Evolutionary conservation across 92 coral and sea anemone genomes (phyloP), one percentile per base, ranked within the genome.

Genomic region (Virgularia gustaviana): DNA sequence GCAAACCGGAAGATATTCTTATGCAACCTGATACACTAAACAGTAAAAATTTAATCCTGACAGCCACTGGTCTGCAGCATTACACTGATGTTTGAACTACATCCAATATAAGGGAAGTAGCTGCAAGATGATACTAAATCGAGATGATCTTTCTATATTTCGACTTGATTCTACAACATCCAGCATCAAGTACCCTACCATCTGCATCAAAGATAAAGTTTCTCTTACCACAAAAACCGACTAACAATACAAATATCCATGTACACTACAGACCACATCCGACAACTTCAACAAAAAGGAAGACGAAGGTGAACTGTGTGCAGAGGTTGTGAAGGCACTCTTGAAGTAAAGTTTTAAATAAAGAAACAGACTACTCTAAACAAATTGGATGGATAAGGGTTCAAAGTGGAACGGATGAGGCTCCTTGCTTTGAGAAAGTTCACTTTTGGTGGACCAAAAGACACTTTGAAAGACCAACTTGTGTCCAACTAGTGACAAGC

Each of bases 161-260:
- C 53, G 83, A 1, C 36, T 78, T 2, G 83, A 78, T 64, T 58
- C 77, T 9, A 61, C 31, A 60, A 34, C 35, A 57, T 62, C 77
- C 59, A 70, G 63, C 55, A 44, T 43, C 70, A 70, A 71, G 39
- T 47, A 44, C 23, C 71, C 78, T 19, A 59, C 78, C 6, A 19
- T 22, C 22, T 70, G 78, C 28, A 59, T 58, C 38, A 31, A 79
- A 59, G 78, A 54, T 33, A 71, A 49, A 11, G 60, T 54, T 20
- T 18, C 63, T 37, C 63, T 79, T 28, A 52, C 83, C 53, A 79
- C 83, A 27, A 70, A 58, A 55, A 71, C 78, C 19, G 83, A 79
- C 44, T 79, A 30, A 25, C 63, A 58, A 8, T 35, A 35, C 5
- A 36, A 27, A 8, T 79, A 79, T 33, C 83, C 60, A 39, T 22